Conservation (phyloP, 2,797 vertebrate species). For the Crenuchus spilurus region DNA sequence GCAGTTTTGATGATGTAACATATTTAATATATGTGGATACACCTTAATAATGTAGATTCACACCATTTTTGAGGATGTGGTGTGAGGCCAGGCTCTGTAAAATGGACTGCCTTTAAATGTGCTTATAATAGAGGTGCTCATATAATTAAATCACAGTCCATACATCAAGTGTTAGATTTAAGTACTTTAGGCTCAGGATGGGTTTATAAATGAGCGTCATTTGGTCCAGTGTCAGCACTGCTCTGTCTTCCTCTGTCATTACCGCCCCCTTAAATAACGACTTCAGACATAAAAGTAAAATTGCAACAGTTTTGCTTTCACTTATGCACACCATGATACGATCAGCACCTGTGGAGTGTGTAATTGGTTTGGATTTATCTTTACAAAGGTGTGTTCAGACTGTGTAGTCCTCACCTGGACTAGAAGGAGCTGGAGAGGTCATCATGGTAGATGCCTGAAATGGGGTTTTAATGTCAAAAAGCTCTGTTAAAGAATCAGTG, state of each 20-base stretch:
- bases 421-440: constrained; percentile 67
- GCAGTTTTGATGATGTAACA: too few species aligned
- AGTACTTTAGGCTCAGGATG: constrained; percentile 9
- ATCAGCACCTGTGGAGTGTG: neutral
- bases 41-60: too few species aligned
- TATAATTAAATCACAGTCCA: constrained; percentile 6
- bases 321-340: neutral
- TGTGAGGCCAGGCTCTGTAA: too few species aligned
- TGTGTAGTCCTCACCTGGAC: constrained; percentile 67
- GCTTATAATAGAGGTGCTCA: neutral
- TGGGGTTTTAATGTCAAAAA: constrained; percentile 65
- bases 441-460: constrained; percentile 58
- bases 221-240: constrained; percentile 18
- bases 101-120: too few species aligned
- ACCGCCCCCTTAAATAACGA: constrained; percentile 9
- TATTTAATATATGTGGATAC: too few species aligned
- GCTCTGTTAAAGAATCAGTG: constrained; percentile 61
- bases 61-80: too few species aligned
- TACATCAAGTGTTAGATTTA: constrained; percentile 2
- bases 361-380: neutral
- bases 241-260: constrained; percentile 1
- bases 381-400: neutral
- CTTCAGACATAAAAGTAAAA: neutral
- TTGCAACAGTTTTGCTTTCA: neutral
- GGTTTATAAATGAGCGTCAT: constrained; percentile 33